Evolutionary conservation across 1,140 invertebrate species (phyloP).

Genomic region (Drosophila setifemur): DNA sequence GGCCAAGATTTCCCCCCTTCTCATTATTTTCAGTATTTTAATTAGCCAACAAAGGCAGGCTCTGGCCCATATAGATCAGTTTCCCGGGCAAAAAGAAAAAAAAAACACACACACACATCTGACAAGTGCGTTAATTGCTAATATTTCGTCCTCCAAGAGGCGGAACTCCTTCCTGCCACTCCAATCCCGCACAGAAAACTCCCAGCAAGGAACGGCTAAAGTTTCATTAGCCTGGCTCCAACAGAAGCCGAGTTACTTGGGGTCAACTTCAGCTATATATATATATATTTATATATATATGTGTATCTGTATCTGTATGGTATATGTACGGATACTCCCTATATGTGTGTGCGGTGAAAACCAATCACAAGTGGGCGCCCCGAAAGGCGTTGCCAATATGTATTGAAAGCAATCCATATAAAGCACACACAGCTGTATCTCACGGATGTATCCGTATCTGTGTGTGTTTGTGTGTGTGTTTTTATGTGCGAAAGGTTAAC

Average conservation of each 20-base stretch:
- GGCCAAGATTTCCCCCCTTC: too few species aligned
- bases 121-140: too few species aligned
- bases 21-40: too few species aligned
- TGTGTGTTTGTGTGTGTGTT: slow-evolving; percentile 21
- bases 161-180: too few species aligned
- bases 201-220: not conserved
- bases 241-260: slow-evolving; percentile 35
- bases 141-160: too few species aligned
- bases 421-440: slow-evolving; percentile 18
- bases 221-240: slow-evolving; percentile 1
- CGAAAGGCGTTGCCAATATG: slow-evolving; percentile 64
- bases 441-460: not conserved
- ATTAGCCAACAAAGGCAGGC: too few species aligned
- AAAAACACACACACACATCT: too few species aligned
- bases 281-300: not conserved
- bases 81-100: too few species aligned
- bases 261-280: slow-evolving; percentile 17
- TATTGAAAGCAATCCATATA: slow-evolving; percentile 64
- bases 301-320: not conserved
- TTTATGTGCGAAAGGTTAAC: slow-evolving; percentile 73
- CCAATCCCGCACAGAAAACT: too few species aligned
- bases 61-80: too few species aligned
- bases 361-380: slow-evolving; percentile 49
- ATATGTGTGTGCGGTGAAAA: slow-evolving; percentile 31
- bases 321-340: too few species aligned